A percentile compares a stretch with the other conserved stretches of the same genome.
These are phyloP conservation scores for Dorcus parallelipipedus DNA, from an alignment of 2,888 invertebrate species.

Conservation along the genomic window DNA sequence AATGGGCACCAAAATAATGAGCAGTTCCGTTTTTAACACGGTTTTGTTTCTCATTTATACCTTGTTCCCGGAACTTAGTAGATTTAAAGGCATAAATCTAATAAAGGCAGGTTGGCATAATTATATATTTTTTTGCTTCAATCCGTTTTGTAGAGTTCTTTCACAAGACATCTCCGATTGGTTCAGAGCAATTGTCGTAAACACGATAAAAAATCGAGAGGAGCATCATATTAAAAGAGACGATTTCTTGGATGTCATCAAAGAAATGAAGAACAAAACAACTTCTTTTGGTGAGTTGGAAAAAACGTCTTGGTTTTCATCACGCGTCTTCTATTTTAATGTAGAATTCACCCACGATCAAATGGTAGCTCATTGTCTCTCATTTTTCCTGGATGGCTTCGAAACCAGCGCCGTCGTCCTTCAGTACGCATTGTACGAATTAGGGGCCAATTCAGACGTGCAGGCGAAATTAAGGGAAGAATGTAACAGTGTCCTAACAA, in stretches of 20 bases:
- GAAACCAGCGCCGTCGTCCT: constrained; percentile 55
- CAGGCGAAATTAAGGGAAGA: constrained; percentile 49
- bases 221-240: constrained; percentile 43
- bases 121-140: too few relatives aligned
- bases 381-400: constrained; percentile 55
- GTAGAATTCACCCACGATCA: constrained; percentile 44
- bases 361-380: constrained; percentile 53
- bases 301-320: background rate
- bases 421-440: constrained; percentile 49
- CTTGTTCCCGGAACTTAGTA: background rate
- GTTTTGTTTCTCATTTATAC: constrained; percentile 2
- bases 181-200: constrained; percentile 36
- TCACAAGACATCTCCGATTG: constrained; percentile 31
- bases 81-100: background rate
- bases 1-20: constrained; percentile 27
- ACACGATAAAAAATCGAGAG: constrained; percentile 43
- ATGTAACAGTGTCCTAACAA: constrained; percentile 41
- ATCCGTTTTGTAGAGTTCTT: background rate
- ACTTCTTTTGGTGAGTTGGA: constrained; percentile 11
- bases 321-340: background rate
- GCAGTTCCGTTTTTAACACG: constrained; percentile 8
- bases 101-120: background rate
- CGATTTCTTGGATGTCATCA: constrained; percentile 49
- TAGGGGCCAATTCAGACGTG: constrained; percentile 48
- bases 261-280: constrained; percentile 34